These are phyloP conservation scores for Megalurothrips usitatus DNA, from an alignment of 2,888 invertebrate species.

Conservation along the genomic window DNA sequence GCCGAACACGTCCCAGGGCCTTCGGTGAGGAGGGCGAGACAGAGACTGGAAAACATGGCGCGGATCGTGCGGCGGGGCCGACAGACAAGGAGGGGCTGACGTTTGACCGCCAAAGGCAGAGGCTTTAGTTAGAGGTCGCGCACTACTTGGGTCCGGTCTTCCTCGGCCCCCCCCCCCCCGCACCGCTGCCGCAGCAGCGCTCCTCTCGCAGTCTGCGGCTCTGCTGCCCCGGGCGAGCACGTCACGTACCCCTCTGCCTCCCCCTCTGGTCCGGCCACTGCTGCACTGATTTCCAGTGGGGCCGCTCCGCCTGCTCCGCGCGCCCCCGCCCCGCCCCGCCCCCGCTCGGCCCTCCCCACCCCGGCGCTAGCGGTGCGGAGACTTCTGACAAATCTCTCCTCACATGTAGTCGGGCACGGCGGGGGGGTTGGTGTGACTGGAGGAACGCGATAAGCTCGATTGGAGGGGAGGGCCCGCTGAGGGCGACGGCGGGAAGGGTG, in stretches of 20 bases:
- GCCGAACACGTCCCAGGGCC: too few species aligned
- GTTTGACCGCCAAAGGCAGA: too few species aligned
- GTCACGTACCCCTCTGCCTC: too few species aligned
- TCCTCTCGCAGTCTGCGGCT: too few species aligned
- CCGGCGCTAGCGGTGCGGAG: neutral
- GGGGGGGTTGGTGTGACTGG: neutral
- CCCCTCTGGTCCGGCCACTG: neutral
- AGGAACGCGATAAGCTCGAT: constrained; percentile 19
- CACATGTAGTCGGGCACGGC: neutral
- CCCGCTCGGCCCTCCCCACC: neutral
- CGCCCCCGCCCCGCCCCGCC: neutral
- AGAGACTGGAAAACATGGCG: too few species aligned
- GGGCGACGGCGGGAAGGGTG: neutral
- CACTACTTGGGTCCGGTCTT: neutral
- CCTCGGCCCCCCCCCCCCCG: neutral
- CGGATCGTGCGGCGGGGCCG: too few species aligned
- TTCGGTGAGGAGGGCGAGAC: too few species aligned
- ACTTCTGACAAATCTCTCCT: constrained; percentile 9
- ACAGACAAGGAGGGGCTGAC: too few species aligned
- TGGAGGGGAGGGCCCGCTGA: neutral
- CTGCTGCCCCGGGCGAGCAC: too few species aligned
- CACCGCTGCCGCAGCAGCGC: neutral
- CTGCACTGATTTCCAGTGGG: constrained; percentile 12
- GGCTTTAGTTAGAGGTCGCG: too few species aligned
- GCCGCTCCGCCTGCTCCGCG: neutral